Conservation (phyloP, 2,888 invertebrate genomes). For the Tyria jacobaeae region DNA sequence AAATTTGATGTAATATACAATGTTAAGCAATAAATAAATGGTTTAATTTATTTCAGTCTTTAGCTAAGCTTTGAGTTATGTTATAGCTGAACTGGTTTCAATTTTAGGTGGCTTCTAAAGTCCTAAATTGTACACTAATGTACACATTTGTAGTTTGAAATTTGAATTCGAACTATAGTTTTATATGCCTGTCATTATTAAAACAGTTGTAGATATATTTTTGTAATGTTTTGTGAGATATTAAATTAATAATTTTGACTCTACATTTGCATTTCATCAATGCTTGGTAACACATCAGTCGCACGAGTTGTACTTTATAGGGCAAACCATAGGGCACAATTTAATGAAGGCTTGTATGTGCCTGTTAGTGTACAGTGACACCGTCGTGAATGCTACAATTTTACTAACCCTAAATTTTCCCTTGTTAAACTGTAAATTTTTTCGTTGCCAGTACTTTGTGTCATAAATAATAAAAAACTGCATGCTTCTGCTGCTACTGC, state of each 20-base stretch:
- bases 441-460: neutral
- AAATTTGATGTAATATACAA: slow-evolving; percentile 11
- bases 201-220: neutral
- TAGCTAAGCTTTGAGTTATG: neutral
- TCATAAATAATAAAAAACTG: too few species aligned
- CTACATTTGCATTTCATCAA: too few species aligned
- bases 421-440: neutral
- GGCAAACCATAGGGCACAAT: too few species aligned
- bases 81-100: neutral
- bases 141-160: neutral
- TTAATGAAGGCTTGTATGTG: too few species aligned
- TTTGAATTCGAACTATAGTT: neutral
- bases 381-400: neutral
- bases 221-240: neutral
- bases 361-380: neutral
- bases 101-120: neutral
- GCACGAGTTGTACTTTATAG: too few species aligned
- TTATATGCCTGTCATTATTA: neutral
- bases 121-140: neutral
- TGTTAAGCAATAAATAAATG: too few species aligned
- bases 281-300: too few species aligned
- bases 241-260: too few species aligned
- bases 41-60: neutral
- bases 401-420: neutral
- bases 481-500: too few species aligned